Percentiles rank a stretch among this genome's conserved stretches.
phyloP scores from a whole-genome alignment of 2,888 invertebrate genomes.

The Eugnorisma glareosa region DNA sequence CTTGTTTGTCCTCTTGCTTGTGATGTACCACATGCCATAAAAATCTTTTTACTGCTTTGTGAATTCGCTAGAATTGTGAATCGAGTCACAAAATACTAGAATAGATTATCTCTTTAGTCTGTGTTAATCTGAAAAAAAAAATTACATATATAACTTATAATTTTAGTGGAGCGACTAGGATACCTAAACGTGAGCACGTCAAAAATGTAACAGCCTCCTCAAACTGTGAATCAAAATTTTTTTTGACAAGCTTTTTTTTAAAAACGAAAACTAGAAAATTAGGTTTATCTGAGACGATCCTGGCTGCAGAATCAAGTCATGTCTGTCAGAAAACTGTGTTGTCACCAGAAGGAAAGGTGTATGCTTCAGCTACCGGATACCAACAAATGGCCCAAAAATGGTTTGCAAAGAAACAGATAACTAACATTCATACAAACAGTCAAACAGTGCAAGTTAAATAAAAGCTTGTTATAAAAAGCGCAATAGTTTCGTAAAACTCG shows the following conservation, averaged over 20 bases:
- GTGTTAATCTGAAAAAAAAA: no score
- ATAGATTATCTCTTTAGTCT: no score
- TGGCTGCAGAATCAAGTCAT: no score
- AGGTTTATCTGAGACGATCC: neutral
- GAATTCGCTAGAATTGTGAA: no score
- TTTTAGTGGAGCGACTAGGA: neutral
- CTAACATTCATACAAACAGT: neutral
- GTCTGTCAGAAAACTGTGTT: neutral
- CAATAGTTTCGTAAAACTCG: conserved; percentile 38
- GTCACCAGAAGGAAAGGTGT: neutral
- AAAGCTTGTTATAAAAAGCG: neutral
- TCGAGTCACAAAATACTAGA: no score
- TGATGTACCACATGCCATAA: no score
- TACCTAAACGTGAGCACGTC: neutral
- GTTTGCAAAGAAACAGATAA: neutral
- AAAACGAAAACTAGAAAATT: neutral
- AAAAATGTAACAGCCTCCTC: neutral
- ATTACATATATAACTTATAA: no score
- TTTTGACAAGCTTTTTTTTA: no score
- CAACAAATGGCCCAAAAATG: neutral
- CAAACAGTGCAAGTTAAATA: neutral
- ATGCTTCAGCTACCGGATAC: neutral
- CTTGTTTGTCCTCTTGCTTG: no score
- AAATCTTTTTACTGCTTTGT: no score
- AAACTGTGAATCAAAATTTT: no score